Percentiles rank a stretch among this genome's conserved stretches.
phyloP scores from a whole-genome alignment of 2,797 vertebrate species.

The Oophaga sylvatica region DNA sequence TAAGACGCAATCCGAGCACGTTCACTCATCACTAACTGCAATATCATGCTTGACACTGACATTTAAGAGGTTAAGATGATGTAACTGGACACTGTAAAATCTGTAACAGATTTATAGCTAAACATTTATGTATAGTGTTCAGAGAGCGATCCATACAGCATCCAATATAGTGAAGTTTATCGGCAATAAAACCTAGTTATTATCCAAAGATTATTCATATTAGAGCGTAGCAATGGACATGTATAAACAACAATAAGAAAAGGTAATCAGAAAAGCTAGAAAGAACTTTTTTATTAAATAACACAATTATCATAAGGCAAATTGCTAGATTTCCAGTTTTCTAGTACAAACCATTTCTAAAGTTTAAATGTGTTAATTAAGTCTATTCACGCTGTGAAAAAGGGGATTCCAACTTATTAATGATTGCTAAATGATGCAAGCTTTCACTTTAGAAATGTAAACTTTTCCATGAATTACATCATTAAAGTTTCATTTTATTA shows the following conservation, averaged over 20 bases:
- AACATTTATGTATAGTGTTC: not conserved
- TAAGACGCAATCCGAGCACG: no score
- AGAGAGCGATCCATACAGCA: not conserved
- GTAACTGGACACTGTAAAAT: no score
- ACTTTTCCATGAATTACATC: slow-evolving; percentile 31
- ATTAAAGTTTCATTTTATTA: slow-evolving; percentile 37
- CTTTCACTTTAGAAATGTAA: slow-evolving; percentile 31
- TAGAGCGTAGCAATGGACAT: not conserved
- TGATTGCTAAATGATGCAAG: slow-evolving; percentile 36
- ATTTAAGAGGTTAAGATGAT: no score
- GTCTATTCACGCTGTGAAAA: slow-evolving; percentile 15
- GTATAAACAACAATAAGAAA: not conserved
- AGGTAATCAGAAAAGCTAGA: slow-evolving; percentile 3
- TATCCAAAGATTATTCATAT: not conserved
- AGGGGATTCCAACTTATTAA: slow-evolving; percentile 37
- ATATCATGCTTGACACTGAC: no score
- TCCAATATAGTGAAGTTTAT: not conserved
- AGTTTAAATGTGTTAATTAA: slow-evolving; percentile 38
- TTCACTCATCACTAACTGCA: no score
- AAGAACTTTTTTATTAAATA: slow-evolving; percentile 5
- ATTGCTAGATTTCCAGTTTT: not conserved
- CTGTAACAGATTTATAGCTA: no score
- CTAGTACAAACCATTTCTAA: slow-evolving; percentile 5
- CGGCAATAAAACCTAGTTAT: not conserved
- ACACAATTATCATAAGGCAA: not conserved